Base-by-base conservation (phyloP, 92 coral and sea anemone genomes). In the Plumapathes pennacea region DNA sequence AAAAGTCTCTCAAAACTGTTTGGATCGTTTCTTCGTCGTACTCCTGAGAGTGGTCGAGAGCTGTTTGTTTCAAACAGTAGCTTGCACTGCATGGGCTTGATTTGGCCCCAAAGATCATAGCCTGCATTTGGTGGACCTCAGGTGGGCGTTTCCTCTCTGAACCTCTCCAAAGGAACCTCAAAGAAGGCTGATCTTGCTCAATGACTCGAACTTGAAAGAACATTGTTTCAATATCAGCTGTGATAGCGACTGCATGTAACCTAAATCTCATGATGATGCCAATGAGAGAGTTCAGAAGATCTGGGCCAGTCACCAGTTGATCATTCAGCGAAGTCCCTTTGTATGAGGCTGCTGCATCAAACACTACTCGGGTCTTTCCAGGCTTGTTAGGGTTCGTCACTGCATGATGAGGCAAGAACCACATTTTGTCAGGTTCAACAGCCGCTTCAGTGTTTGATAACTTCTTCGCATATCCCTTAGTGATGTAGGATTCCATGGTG, bases 131-230 rank as follows among this genome's bases (percentile, higher is more conserved):
- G 41, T 78, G 70, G 40, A 57, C 67, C 20, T 70, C 79, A 13
- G 85, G 78, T 13, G 73, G 64, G 24, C 32, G 47, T 11, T 72
- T 63, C 55, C 81, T 71, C 3, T 62, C 46, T 22, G 54, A 49
- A 13, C 62, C 81, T 57, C 86, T 36, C 86, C 81, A 69, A 11
- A 77, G 79, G 66, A 77, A 69, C 26, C 84, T 61, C 48, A 77
- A 66, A 10, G 71, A 60, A n/a, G 81, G 66, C 20, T 79, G 78
- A 29, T 79, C 75, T 38, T 67, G 52, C 44, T 78, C 80, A 27
- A 79, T 63, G 37, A 79, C 81, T 32, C 69, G 49, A 38, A 62
- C 74, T 46, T 71, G 80, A 17, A 56, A 54, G 56, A 72, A 79
- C 80, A 71, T 72, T 14, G 82, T 21, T 24, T 62, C 68, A 8